phyloP scores from a whole-genome alignment of 2,888 invertebrate genomes.

The Linyphia triangularis region DNA sequence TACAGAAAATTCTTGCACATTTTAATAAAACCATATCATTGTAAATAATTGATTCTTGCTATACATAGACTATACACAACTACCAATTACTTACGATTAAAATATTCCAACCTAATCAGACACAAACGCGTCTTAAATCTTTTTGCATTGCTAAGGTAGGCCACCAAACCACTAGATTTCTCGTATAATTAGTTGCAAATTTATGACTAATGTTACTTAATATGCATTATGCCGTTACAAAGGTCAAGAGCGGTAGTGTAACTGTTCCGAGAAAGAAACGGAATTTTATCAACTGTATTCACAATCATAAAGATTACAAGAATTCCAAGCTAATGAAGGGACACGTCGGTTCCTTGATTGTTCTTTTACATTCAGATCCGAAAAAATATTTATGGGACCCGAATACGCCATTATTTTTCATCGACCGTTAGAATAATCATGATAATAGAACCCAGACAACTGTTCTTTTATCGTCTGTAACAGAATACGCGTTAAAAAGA shows the following conservation, averaged over 20 bases:
- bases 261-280: not conserved
- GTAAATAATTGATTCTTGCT: too few relatives aligned
- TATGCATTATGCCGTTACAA: not conserved
- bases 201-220: not conserved
- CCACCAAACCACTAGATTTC: not conserved
- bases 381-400: not conserved
- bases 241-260: not conserved
- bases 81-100: too few relatives aligned
- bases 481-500: not conserved
- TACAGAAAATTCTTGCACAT: too few relatives aligned
- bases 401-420: not conserved
- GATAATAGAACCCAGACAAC: not conserved
- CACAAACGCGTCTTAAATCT: too few relatives aligned
- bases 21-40: too few relatives aligned
- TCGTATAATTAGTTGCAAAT: not conserved
- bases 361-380: not conserved
- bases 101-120: too few relatives aligned
- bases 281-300: not conserved
- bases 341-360: not conserved
- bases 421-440: not conserved
- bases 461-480: not conserved
- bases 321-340: not conserved
- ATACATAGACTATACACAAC: too few relatives aligned
- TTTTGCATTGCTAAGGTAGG: too few relatives aligned
- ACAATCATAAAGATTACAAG: not conserved